Evolutionary conservation across 2,888 invertebrate species (phyloP).

Genomic region (Drosophila paucipuncta): DNA sequence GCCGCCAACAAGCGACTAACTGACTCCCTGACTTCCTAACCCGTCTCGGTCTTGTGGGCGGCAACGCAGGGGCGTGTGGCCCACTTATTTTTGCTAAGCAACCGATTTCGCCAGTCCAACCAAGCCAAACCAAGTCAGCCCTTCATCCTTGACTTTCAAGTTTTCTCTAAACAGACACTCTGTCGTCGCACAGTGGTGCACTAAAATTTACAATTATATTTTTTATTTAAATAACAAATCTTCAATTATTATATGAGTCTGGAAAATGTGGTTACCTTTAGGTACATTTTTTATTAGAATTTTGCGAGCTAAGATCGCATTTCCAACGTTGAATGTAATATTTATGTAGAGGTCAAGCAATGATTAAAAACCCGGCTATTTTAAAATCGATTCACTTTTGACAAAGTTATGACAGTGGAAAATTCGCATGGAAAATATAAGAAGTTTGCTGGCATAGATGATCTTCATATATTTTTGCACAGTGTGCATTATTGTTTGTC

Average conservation of each 20-base stretch:
- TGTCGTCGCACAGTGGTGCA: constrained; percentile 36
- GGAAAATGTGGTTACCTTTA: neutral
- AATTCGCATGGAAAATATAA: neutral
- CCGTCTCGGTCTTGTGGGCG: constrained; percentile 3
- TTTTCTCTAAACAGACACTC: constrained; percentile 44
- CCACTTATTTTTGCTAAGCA: constrained; percentile 47
- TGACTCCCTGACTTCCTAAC: constrained; percentile 36
- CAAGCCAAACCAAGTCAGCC: neutral
- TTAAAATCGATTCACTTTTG: neutral
- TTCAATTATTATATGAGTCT: neutral
- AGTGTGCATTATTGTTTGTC: neutral
- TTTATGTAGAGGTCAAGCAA: neutral
- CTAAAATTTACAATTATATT: neutral
- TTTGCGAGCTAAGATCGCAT: neutral
- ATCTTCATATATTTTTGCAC: neutral
- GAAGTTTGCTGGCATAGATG: neutral
- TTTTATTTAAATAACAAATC: neutral
- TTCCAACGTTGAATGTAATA: neutral
- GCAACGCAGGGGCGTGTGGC: constrained; percentile 30
- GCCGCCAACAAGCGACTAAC: constrained; percentile 60
- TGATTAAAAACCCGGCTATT: neutral
- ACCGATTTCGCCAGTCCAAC: constrained; percentile 44
- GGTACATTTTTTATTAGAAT: neutral
- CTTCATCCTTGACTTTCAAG: constrained; percentile 32
- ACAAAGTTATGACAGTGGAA: neutral